These are phyloP conservation scores for Diabrotica undecimpunctata DNA, from an alignment of 1,140 invertebrate genomes.

Conservation along the genomic window DNA sequence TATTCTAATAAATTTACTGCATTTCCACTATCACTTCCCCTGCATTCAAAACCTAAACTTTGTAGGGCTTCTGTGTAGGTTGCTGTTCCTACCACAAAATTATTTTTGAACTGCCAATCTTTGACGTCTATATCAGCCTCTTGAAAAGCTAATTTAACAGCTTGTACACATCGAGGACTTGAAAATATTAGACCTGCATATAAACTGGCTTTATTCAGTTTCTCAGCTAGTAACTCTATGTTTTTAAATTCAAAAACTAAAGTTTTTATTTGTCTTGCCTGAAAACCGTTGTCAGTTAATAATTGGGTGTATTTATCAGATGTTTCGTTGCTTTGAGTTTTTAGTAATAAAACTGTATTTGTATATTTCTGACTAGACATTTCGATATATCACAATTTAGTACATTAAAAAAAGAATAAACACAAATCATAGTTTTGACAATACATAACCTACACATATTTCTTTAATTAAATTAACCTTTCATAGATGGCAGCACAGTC, in stretches of 20 bases:
- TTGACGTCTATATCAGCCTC: conserved; percentile 23
- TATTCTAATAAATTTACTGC: conserved; percentile 46
- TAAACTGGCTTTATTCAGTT: conserved; percentile 40
- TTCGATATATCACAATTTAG: too few species aligned
- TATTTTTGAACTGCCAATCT: conserved; percentile 44
- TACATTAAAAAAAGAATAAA: too few species aligned
- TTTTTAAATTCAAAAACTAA: conserved; percentile 48
- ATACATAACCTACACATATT: too few species aligned
- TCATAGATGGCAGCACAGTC: too few species aligned
- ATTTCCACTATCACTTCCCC: conserved; percentile 48
- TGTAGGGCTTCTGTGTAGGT: conserved; percentile 41
- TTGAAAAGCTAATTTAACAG: conserved; percentile 35
- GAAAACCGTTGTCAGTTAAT: conserved; percentile 33
- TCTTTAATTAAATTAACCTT: too few species aligned
- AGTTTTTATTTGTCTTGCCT: conserved; percentile 40
- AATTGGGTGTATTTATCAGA: conserved; percentile 39
- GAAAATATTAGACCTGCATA: conserved; percentile 49
- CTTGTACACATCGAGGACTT: conserved; percentile 49
- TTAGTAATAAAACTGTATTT: conserved; percentile 38
- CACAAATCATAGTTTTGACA: conserved; percentile 22
- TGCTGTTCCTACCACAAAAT: conserved; percentile 50
- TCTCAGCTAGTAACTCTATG: conserved; percentile 38
- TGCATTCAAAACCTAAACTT: conserved; percentile 39
- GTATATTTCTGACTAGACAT: not conserved
- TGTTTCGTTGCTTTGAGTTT: conserved; percentile 32